Conservation (phyloP, 2,888 invertebrate species). For the Hirtodrosophila cameraria region DNA sequence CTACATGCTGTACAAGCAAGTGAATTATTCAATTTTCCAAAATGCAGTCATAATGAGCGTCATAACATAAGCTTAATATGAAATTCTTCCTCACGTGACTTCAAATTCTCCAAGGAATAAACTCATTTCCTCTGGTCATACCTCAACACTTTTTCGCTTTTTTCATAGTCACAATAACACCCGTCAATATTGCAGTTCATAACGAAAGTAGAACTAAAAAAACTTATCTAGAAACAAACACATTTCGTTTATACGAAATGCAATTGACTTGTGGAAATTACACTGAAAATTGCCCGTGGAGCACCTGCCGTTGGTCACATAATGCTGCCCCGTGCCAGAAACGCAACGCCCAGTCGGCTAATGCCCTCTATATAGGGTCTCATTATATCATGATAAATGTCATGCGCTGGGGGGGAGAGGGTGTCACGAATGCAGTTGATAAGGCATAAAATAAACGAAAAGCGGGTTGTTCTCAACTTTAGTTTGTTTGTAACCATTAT, state of each 20-base stretch:
- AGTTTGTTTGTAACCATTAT: slow-evolving; percentile 6
- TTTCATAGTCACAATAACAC: not conserved
- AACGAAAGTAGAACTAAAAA: not conserved
- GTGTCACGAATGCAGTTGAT: slow-evolving; percentile 46
- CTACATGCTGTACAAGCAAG: too few relatives aligned
- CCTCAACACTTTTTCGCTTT: too few relatives aligned
- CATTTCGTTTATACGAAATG: slow-evolving; percentile 3
- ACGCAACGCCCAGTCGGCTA: slow-evolving; percentile 26
- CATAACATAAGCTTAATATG: too few relatives aligned
- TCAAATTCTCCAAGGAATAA: too few relatives aligned
- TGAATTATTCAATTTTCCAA: too few relatives aligned
- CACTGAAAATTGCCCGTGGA: slow-evolving; percentile 5
- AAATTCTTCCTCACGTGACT: too few relatives aligned
- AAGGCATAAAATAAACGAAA: not conserved
- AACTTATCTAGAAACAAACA: slow-evolving; percentile 12
- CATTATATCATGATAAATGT: slow-evolving; percentile 54
- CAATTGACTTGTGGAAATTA: slow-evolving; percentile 17
- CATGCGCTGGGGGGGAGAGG: slow-evolving; percentile 35
- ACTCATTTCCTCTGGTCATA: too few relatives aligned
- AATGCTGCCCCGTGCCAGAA: slow-evolving; percentile 7
- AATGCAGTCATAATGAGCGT: too few relatives aligned
- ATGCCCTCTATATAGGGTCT: slow-evolving; percentile 32
- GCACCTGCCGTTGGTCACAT: slow-evolving; percentile 66
- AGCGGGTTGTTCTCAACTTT: not conserved
- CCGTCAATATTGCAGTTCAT: not conserved